Evolutionary conservation across 2,113 vertebrate species (phyloP).

Genomic region (Malurus elegans): DNA sequence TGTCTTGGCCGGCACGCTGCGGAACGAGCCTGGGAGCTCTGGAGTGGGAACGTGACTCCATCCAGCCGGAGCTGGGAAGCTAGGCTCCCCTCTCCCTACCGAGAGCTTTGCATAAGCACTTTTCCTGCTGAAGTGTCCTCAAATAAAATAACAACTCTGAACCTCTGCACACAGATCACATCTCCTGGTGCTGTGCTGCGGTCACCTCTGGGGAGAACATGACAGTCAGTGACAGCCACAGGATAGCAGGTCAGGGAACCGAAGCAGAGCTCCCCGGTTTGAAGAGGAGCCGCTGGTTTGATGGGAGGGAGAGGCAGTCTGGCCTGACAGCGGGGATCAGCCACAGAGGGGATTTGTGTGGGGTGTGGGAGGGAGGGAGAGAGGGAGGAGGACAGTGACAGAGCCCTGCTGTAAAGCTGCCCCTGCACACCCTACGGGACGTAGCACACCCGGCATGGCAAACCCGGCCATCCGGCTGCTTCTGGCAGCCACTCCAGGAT

Average conservation of each 20-base stretch:
- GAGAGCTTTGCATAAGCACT: slow-evolving; percentile 11
- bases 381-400: not conserved
- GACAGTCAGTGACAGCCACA: slow-evolving; percentile 44
- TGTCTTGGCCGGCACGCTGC: not conserved
- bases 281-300: not conserved
- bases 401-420: not conserved
- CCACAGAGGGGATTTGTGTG: not conserved
- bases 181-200: not conserved
- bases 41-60: not conserved
- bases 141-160: slow-evolving; percentile 14
- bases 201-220: slow-evolving; percentile 31
- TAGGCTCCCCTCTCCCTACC: not conserved
- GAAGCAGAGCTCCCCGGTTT: not conserved
- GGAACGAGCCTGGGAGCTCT: not conserved
- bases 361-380: not conserved
- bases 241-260: slow-evolving; percentile 37
- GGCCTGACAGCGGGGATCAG: not conserved
- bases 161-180: slow-evolving; percentile 6
- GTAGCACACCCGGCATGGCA: accelerated
- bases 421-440: not conserved
- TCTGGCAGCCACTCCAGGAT: not conserved
- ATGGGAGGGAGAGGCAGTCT: not conserved
- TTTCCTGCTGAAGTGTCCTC: slow-evolving; percentile 24
- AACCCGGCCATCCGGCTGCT: accelerated
- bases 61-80: not conserved